Percentiles rank a stretch among this genome's conserved stretches.
phyloP scores from a whole-genome alignment of 2,888 invertebrate genomes.

The Corythucha ciliata region DNA sequence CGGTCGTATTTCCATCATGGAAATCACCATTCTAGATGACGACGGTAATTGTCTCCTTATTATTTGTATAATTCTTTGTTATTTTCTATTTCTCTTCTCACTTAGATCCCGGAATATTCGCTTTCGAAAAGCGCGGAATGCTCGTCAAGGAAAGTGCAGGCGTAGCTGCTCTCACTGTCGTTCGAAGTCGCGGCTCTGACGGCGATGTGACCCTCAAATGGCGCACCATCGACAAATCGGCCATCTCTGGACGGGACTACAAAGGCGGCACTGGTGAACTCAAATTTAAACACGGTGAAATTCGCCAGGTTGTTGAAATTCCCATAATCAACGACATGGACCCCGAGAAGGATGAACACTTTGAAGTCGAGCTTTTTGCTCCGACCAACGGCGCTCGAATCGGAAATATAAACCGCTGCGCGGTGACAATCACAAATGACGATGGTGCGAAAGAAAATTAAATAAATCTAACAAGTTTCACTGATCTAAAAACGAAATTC shows the following conservation, averaged over 20 bases:
- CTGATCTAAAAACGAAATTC: background rate
- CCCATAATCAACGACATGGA: slow-evolving; percentile 49
- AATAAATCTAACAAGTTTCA: background rate
- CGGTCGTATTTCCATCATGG: slow-evolving; percentile 48
- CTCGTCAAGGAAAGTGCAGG: slow-evolving; percentile 49
- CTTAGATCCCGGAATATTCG: slow-evolving; percentile 48
- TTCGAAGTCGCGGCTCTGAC: slow-evolving; percentile 47
- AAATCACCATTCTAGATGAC: slow-evolving; percentile 51
- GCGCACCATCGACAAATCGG: slow-evolving; percentile 49
- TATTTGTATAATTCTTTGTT: background rate
- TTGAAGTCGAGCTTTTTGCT: slow-evolving; percentile 46
- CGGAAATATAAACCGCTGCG: slow-evolving; percentile 43
- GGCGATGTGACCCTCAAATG: slow-evolving; percentile 46
- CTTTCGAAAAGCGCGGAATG: slow-evolving; percentile 48
- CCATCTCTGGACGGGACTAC: slow-evolving; percentile 47
- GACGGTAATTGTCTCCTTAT: slow-evolving; percentile 37
- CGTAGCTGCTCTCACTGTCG: slow-evolving; percentile 43
- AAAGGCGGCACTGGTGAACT: slow-evolving; percentile 46
- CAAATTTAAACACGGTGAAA: slow-evolving; percentile 44
- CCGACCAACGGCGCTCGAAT: slow-evolving; percentile 44
- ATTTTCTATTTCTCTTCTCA: slow-evolving; percentile 10
- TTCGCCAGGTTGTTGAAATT: slow-evolving; percentile 42
- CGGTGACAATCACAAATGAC: slow-evolving; percentile 48
- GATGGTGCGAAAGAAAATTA: slow-evolving; percentile 40
- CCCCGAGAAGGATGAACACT: slow-evolving; percentile 52